Evolutionary conservation across 2,113 vertebrate species (phyloP).

Genomic region (Ammodytes dubius): DNA sequence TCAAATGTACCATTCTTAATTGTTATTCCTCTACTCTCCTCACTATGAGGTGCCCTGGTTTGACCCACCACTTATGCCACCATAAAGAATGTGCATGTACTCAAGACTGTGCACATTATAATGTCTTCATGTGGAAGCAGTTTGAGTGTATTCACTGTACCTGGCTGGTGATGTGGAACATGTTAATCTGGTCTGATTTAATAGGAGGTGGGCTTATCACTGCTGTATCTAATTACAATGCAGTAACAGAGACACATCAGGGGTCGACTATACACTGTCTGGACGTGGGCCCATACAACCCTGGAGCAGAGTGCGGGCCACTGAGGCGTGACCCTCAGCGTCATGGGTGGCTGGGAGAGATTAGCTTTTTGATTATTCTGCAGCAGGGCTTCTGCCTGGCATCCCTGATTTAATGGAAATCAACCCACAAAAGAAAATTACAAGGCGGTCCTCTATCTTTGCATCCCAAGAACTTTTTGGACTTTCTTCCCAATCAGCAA

Average conservation of each 20-base stretch:
- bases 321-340: conserved; percentile 6
- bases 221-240: conserved; percentile 56
- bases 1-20: background rate
- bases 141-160: conserved; percentile 15
- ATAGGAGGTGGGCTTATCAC: conserved; percentile 30
- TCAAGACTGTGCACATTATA: background rate
- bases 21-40: background rate
- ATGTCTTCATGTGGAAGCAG: conserved; percentile 25
- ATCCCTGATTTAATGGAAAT: conserved; percentile 36
- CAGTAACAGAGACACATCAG: conserved; percentile 17
- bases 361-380: conserved; percentile 45
- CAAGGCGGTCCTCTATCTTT: background rate
- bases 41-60: background rate
- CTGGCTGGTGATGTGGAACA: conserved; percentile 32
- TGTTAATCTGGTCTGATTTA: conserved; percentile 51
- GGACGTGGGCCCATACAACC: conserved; percentile 5
- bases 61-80: background rate
- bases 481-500: conserved; percentile 5
- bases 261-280: conserved; percentile 15
- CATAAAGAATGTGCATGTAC: background rate
- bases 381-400: conserved; percentile 12
- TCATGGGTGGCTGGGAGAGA: conserved; percentile 50
- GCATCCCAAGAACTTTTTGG: conserved; percentile 18
- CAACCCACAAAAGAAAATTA: conserved; percentile 40
- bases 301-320: background rate